Conservation (phyloP, 2,797 vertebrate genomes). For the Balearica regulorum region DNA sequence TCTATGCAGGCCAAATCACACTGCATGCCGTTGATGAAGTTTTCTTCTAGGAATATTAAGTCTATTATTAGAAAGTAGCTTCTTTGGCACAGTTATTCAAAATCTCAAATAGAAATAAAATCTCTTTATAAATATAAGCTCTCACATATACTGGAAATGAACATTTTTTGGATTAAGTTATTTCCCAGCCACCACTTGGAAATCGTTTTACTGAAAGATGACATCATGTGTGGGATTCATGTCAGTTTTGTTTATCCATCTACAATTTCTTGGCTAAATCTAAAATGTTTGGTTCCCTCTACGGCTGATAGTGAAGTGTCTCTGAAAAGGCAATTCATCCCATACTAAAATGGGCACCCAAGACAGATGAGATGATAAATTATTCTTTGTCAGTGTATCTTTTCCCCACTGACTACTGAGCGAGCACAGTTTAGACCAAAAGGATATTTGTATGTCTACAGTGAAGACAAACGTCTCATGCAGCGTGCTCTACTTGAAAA, state of each 20-base stretch:
- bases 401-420: not conserved
- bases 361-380: not conserved
- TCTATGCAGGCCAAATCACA: not conserved
- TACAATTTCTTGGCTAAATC: not conserved
- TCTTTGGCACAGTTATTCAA: not conserved
- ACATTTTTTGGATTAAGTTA: not conserved
- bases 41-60: conserved; percentile 28
- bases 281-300: not conserved
- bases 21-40: not conserved
- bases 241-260: not conserved
- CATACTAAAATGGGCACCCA: not conserved
- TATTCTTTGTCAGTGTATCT: not conserved
- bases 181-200: not conserved
- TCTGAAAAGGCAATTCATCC: not conserved
- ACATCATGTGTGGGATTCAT: not conserved
- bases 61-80: not conserved
- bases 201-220: not conserved
- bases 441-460: not conserved
- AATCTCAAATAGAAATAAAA: not conserved
- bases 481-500: not conserved
- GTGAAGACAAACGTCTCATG: not conserved
- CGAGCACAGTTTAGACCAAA: not conserved
- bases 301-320: not conserved
- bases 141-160: not conserved
- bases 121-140: not conserved